Conservation (phyloP, 2,888 invertebrate species). For the Pemphredon lugubris region DNA sequence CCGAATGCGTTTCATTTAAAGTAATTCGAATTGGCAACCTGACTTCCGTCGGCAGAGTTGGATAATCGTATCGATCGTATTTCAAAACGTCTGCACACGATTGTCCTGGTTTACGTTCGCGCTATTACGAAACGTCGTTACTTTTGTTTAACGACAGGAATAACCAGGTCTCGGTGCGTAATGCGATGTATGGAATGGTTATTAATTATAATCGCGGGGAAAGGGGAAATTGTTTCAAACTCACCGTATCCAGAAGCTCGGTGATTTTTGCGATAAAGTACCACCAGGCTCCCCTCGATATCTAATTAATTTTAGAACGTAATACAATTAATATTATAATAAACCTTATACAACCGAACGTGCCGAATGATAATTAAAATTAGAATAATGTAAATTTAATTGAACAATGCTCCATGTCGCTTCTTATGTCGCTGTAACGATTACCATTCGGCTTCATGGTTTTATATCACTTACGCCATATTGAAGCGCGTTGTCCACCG, state of each 20-base stretch:
- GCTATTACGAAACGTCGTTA: too few species aligned
- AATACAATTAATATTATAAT: background rate
- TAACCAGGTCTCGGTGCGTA: too few species aligned
- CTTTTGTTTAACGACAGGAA: too few species aligned
- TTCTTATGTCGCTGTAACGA: background rate
- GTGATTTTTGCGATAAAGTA: conserved; percentile 84
- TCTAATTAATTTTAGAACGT: conserved; percentile 75
- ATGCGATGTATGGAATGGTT: too few species aligned
- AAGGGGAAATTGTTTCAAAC: too few species aligned
- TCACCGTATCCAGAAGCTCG: conserved; percentile 84
- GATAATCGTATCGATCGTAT: background rate
- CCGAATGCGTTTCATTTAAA: too few species aligned
- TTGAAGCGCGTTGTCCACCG: background rate
- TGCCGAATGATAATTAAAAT: background rate
- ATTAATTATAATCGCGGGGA: too few species aligned
- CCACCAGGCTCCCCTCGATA: conserved; percentile 83
- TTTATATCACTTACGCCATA: background rate
- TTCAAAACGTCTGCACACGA: background rate
- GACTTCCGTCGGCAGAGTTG: background rate
- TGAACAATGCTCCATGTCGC: background rate
- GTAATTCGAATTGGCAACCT: background rate
- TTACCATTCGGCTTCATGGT: too few species aligned
- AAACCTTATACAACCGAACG: too few species aligned
- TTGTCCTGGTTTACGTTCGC: too few species aligned
- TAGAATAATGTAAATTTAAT: background rate